Conservation (phyloP, 64 coral and sea anemone genomes). For the Anthopleura sola region DNA sequence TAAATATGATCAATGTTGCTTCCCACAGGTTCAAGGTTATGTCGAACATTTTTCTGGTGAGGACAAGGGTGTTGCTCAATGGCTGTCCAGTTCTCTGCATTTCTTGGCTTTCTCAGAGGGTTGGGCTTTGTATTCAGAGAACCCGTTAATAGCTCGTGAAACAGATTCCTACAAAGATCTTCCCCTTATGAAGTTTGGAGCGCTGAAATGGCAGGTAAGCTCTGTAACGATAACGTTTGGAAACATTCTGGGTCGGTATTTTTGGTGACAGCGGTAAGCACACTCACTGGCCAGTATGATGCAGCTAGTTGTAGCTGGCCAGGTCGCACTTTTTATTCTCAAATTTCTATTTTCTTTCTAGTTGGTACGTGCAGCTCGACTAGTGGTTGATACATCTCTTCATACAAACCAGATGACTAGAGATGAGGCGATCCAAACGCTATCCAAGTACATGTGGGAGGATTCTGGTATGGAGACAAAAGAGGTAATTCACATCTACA, state of each 20-base stretch:
- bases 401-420: constrained; percentile 40
- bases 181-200: constrained; percentile 18
- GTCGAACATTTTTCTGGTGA: neutral
- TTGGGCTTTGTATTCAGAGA: constrained; percentile 66
- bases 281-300: too few relatives aligned
- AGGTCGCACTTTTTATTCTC: too few relatives aligned
- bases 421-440: constrained; percentile 22
- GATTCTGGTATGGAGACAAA: constrained; percentile 6
- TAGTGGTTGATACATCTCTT: constrained; percentile 36
- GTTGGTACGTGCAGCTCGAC: constrained; percentile 22
- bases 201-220: constrained; percentile 29
- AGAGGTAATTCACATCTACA: neutral
- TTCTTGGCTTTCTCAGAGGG: constrained; percentile 58
- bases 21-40: constrained; percentile 6
- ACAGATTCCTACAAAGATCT: constrained; percentile 38
- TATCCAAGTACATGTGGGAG: constrained; percentile 39
- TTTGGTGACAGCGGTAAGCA: too few relatives aligned
- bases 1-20: neutral
- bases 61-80: neutral
- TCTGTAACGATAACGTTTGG: too few relatives aligned
- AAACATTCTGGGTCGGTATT: too few relatives aligned
- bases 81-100: neutral
- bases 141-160: constrained; percentile 46
- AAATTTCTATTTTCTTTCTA: neutral
- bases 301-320: too few relatives aligned